Conservation (phyloP, 2,113 vertebrate genomes). For the Sclerurus mexicanus region DNA sequence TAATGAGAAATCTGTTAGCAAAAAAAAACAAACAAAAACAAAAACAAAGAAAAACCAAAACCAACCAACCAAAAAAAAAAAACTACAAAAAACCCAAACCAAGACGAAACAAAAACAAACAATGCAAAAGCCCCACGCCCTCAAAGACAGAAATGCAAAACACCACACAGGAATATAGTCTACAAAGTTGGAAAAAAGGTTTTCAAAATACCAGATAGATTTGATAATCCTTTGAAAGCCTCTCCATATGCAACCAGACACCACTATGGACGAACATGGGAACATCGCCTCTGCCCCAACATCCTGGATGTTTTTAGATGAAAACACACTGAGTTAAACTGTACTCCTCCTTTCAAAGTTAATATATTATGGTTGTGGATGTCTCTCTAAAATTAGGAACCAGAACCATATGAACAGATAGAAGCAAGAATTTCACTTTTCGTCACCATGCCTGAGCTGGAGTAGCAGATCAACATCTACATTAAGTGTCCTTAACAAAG, state of each 20-base stretch:
- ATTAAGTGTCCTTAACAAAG: not conserved
- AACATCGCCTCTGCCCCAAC: not conserved
- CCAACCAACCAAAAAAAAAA: not conserved
- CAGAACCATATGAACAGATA: not conserved
- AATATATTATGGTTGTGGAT: not conserved
- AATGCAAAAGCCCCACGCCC: not conserved
- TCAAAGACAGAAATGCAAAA: not conserved
- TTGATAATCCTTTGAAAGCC: not conserved
- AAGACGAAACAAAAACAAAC: no score
- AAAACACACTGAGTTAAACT: not conserved
- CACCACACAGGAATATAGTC: not conserved
- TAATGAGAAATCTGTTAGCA: not conserved
- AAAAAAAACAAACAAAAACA: not conserved
- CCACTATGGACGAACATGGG: not conserved
- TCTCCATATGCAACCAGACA: not conserved
- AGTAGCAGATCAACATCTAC: not conserved
- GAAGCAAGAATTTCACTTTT: not conserved
- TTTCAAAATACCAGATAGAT: not conserved
- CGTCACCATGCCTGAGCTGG: not conserved
- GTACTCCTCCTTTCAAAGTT: not conserved
- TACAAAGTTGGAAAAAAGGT: not conserved
- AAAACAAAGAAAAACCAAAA: no score
- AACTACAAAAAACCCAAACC: not conserved
- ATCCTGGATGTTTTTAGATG: not conserved
- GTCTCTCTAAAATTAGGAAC: not conserved